Evolutionary conservation across 1,140 invertebrate species (phyloP).

Genomic region (Drosophila ananassae): DNA sequence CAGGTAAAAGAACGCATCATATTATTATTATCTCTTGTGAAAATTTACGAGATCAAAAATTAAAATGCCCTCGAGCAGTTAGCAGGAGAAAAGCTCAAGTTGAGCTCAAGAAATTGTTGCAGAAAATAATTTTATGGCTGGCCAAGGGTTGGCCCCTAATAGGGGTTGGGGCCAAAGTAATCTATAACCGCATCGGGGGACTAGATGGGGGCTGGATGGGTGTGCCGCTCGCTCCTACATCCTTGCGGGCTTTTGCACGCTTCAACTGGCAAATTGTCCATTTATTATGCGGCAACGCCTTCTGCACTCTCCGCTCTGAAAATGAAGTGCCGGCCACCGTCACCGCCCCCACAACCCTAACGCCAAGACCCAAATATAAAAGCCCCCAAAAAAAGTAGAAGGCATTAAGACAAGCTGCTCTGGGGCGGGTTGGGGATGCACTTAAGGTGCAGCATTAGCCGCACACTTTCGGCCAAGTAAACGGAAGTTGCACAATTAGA

Average conservation of each 20-base stretch:
- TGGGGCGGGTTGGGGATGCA: conserved; percentile 44
- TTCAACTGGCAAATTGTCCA: conserved; percentile 82
- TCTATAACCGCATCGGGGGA: conserved; percentile 68
- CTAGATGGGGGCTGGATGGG: neutral
- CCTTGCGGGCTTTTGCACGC: conserved; percentile 73
- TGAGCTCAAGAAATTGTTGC: conserved; percentile 76
- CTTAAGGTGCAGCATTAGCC: conserved; percentile 80
- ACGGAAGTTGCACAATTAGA: conserved; percentile 81
- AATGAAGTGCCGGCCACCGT: conserved; percentile 62
- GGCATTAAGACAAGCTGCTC: conserved; percentile 74
- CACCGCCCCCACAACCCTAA: conserved; percentile 1
- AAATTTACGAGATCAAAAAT: conserved; percentile 83
- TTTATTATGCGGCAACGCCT: conserved; percentile 83
- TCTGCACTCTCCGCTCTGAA: conserved; percentile 66
- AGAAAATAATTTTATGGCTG: conserved; percentile 78
- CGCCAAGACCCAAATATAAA: neutral
- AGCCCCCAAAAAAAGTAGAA: conserved; percentile 14
- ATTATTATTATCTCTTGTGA: conserved; percentile 80
- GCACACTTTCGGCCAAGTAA: conserved; percentile 64
- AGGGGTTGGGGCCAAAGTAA: conserved; percentile 53
- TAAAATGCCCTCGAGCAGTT: conserved; percentile 71
- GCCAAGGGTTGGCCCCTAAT: conserved; percentile 63
- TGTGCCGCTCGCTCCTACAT: conserved; percentile 46
- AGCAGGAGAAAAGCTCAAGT: conserved; percentile 10
- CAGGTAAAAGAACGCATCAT: conserved; percentile 75